phyloP scores from a whole-genome alignment of 2,888 invertebrate species.

The Lochmaea crataegi region DNA sequence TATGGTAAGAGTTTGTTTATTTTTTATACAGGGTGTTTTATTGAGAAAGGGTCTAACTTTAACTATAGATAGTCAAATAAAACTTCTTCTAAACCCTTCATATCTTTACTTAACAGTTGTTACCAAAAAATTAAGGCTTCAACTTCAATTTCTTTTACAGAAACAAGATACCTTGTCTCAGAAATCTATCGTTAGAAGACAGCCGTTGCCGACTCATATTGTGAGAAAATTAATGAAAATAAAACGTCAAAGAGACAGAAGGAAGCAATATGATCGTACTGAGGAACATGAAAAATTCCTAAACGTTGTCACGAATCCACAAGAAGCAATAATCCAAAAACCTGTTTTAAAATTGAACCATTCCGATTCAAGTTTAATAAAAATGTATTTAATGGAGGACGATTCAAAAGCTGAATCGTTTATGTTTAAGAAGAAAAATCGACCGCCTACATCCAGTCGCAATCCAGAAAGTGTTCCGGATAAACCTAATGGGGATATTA shows the following conservation, averaged over 20 bases:
- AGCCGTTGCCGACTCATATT: constrained; percentile 3
- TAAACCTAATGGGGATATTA: background rate
- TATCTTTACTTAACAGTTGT: too few species aligned
- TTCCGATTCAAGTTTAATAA: constrained; percentile 9
- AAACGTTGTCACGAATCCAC: constrained; percentile 2
- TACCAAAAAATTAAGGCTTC: too few species aligned
- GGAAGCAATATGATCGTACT: background rate
- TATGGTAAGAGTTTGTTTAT: background rate
- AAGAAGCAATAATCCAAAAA: constrained; percentile 13
- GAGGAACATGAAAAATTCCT: background rate
- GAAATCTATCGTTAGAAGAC: background rate
- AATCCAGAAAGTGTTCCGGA: background rate
- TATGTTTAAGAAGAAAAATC: background rate
- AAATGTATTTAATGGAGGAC: constrained; percentile 14
- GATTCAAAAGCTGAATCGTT: background rate
- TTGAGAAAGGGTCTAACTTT: background rate
- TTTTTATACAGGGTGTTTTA: background rate
- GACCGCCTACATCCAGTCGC: background rate
- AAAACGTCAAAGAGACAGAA: background rate
- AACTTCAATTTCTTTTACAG: background rate
- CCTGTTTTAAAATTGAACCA: constrained; percentile 13
- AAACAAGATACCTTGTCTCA: background rate
- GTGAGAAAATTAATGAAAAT: constrained; percentile 10
- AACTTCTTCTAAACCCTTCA: too few species aligned
- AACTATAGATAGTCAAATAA: too few species aligned